A percentile compares a stretch with the other conserved stretches of the same genome.
Conservation (phyloP, 92 coral and sea anemone genomes). For the Hydrozoanthus gracilis region DNA sequence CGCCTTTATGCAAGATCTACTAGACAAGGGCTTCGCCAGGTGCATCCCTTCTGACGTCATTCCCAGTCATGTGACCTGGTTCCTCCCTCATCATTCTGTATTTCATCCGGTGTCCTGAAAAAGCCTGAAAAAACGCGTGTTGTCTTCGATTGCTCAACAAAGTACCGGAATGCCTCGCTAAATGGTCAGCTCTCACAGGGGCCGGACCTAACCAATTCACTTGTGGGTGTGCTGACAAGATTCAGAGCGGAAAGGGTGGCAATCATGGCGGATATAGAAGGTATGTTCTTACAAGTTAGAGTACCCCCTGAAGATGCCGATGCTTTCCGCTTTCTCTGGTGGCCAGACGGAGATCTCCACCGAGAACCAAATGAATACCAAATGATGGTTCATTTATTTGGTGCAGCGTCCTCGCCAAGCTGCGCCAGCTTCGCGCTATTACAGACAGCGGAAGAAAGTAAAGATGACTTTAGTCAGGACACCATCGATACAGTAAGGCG, state of each 20-base stretch:
- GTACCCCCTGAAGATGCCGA: slow-evolving; percentile 43
- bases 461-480: slow-evolving; percentile 34
- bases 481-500: slow-evolving; percentile 42
- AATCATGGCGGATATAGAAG: slow-evolving; percentile 50
- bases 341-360: slow-evolving; percentile 52
- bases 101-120: slow-evolving; percentile 34
- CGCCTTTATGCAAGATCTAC: slow-evolving; percentile 35
- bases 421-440: slow-evolving; percentile 54
- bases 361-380: slow-evolving; percentile 50
- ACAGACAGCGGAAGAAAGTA: slow-evolving; percentile 53
- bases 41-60: slow-evolving; percentile 14
- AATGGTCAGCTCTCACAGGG: slow-evolving; percentile 71
- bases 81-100: slow-evolving; percentile 36
- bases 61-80: slow-evolving; percentile 7
- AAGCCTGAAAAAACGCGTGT: slow-evolving; percentile 59
- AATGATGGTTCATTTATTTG: slow-evolving; percentile 57
- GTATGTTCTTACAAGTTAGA: slow-evolving; percentile 52
- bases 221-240: slow-evolving; percentile 49
- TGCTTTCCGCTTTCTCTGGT: slow-evolving; percentile 59
- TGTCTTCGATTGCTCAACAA: slow-evolving; percentile 70
- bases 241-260: slow-evolving; percentile 52
- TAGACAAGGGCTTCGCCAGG: slow-evolving; percentile 47
- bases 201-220: slow-evolving; percentile 52
- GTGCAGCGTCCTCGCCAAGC: slow-evolving; percentile 56
- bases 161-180: slow-evolving; percentile 58